A percentile compares a stretch with the other conserved stretches of the same genome.
phyloP scores from a whole-genome alignment of 2,797 vertebrate genomes.

The Gymnothorax javanicus region DNA sequence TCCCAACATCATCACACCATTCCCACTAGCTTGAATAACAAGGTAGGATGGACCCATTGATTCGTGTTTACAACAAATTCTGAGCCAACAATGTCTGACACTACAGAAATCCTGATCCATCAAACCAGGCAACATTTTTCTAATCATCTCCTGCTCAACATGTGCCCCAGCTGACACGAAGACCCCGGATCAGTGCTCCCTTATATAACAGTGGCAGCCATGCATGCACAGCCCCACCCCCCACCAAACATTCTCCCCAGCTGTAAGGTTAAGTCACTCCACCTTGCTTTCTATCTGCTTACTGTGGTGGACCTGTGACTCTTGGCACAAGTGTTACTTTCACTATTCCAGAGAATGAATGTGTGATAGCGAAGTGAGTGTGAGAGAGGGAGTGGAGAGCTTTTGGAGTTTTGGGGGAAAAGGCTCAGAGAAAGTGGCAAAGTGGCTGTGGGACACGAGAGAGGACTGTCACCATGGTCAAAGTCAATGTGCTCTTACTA shows the following conservation, averaged over 20 bases:
- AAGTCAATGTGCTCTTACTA: conserved; percentile 38
- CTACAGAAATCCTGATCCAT: no score
- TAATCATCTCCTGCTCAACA: no score
- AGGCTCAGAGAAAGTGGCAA: neutral
- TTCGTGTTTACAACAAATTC: no score
- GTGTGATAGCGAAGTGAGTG: neutral
- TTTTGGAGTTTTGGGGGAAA: neutral
- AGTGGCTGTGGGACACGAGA: neutral
- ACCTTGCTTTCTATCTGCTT: neutral
- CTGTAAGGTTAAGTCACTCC: neutral
- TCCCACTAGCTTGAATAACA: no score
- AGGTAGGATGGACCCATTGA: no score
- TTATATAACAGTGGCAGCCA: neutral
- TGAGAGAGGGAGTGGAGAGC: neutral
- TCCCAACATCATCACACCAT: no score
- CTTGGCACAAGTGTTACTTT: neutral
- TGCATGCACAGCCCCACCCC: conserved; percentile 4
- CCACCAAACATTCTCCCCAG: neutral
- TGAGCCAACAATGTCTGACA: no score
- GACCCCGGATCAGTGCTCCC: neutral
- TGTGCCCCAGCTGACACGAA: neutral
- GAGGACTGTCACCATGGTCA: conserved; percentile 7
- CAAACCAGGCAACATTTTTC: no score
- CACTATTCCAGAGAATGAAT: neutral
- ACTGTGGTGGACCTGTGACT: neutral